Evolutionary conservation across 2,113 vertebrate genomes (phyloP), one percentile per base, ranked within the genome.

Genomic region (Dromaius novaehollandiae): DNA sequence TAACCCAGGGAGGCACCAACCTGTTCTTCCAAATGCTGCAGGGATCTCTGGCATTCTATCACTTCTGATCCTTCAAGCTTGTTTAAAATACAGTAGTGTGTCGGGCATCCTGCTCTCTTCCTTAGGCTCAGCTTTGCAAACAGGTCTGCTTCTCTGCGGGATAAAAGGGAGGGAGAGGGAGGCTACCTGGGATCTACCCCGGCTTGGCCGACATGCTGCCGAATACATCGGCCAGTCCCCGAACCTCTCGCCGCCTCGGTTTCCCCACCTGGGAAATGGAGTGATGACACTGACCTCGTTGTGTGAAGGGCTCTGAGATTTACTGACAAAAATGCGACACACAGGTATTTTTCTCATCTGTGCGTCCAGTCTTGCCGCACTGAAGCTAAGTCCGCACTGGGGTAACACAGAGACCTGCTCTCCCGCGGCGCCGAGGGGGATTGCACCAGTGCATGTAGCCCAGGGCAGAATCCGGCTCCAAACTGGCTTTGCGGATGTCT

Each of bases 361-460:
- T 32, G 28, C 34, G 64, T 12, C 36, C 30, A 48, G 42, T 40
- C 74, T 51, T 75, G 61, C 44, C 53, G 18, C 42, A 25, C 8
- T 13, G 25, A 51, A 56, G 61, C 56, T 13, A 46, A 75, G 64
- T 70, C 30, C 4, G 18, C 10, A 9, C 26, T 25, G 51, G 42
- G 32, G 18, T 32, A 36, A 58, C 13, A 15, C 56, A 60, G 34
- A 60, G 56, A 11, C 30, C 17, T 60, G 7, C 56, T 34, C 10
- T 60, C 70, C 74, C 64, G 21, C 14, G 4, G n/a, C 64, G 50
- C 38, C 30, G 58, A 3, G 3, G 48, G 42, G 13, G 70, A 15
- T 5, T 18, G 58, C 51, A 61, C 34, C 1, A 0, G 21, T 74
- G 77, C 53, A 9, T 17, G 4, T 46, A 63, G 40, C 28, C 0